phyloP scores from a whole-genome alignment of 1,140 invertebrate species.

The Ceratina japonica region DNA sequence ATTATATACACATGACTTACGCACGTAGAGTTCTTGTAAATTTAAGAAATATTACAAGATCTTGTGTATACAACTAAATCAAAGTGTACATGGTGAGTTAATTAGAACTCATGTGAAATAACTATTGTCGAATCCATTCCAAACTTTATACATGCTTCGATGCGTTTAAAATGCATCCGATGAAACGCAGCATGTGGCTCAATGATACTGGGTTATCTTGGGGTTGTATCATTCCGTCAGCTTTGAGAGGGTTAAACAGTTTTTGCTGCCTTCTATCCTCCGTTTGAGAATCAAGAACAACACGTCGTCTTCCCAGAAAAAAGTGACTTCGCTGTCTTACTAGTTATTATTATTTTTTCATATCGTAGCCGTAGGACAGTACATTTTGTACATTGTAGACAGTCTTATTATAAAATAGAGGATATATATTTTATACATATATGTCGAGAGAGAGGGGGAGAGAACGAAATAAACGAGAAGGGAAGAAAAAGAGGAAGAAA shows the following conservation, averaged over 20 bases:
- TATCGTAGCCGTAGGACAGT: slow-evolving; percentile 32
- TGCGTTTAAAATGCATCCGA: no score
- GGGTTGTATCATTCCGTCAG: not conserved
- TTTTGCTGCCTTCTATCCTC: not conserved
- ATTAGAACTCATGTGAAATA: no score
- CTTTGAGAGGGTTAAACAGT: not conserved
- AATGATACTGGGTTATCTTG: not conserved
- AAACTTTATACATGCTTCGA: no score
- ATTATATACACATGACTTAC: no score
- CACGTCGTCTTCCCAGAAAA: slow-evolving; percentile 64
- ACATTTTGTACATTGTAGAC: slow-evolving; percentile 54
- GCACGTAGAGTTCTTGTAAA: no score
- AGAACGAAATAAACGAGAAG: not conserved
- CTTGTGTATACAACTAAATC: no score
- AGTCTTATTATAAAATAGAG: slow-evolving; percentile 33
- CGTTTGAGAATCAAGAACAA: slow-evolving; percentile 2
- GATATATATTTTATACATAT: slow-evolving; percentile 47
- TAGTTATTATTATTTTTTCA: slow-evolving; percentile 37
- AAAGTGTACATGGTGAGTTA: no score
- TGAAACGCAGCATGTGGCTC: no score
- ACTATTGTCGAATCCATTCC: no score
- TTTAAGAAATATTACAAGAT: no score
- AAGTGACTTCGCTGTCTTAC: slow-evolving; percentile 41
- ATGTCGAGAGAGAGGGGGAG: not conserved
- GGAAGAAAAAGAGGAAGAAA: not conserved